phyloP scores from a whole-genome alignment of 1,140 invertebrate species.

The Drosophila murphyi region DNA sequence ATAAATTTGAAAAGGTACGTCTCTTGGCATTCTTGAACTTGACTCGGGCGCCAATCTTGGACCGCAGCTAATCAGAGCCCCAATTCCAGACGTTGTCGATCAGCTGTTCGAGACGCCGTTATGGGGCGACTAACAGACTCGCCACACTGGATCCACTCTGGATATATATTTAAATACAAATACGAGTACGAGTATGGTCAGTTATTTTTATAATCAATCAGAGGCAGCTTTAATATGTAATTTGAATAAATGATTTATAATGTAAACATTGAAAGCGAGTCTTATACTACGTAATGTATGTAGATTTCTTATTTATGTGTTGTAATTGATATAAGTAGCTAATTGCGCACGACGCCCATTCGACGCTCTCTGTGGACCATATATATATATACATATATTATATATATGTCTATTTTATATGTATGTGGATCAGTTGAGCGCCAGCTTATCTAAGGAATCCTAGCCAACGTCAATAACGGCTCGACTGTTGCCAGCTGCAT shows the following conservation, averaged over 20 bases:
- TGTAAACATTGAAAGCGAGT: slow-evolving; percentile 66
- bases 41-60: slow-evolving; percentile 30
- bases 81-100: slow-evolving; percentile 21
- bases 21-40: slow-evolving; percentile 28
- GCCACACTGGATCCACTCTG: slow-evolving; percentile 32
- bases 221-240: slow-evolving; percentile 60
- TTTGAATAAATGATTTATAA: slow-evolving; percentile 83
- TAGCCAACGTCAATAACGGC: slow-evolving; percentile 44
- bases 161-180: slow-evolving; percentile 12
- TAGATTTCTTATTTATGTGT: slow-evolving; percentile 48
- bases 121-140: slow-evolving; percentile 43
- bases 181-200: slow-evolving; percentile 19
- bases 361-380: slow-evolving; percentile 18
- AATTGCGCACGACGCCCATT: slow-evolving; percentile 77
- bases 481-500: slow-evolving; percentile 67
- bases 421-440: slow-evolving; percentile 31
- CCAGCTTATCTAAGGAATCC: slow-evolving; percentile 74
- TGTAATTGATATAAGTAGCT: slow-evolving; percentile 81
- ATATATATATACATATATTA: slow-evolving; percentile 1
- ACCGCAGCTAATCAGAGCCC: slow-evolving; percentile 12
- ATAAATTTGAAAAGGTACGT: background rate
- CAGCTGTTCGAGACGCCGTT: slow-evolving; percentile 46
- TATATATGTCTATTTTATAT: background rate
- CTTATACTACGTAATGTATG: slow-evolving; percentile 62
- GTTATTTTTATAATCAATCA: slow-evolving; percentile 13